Evolutionary conservation across 2,113 vertebrate genomes (phyloP), one percentile per base, ranked within the genome.

Genomic region (Nannospalax galili): DNA sequence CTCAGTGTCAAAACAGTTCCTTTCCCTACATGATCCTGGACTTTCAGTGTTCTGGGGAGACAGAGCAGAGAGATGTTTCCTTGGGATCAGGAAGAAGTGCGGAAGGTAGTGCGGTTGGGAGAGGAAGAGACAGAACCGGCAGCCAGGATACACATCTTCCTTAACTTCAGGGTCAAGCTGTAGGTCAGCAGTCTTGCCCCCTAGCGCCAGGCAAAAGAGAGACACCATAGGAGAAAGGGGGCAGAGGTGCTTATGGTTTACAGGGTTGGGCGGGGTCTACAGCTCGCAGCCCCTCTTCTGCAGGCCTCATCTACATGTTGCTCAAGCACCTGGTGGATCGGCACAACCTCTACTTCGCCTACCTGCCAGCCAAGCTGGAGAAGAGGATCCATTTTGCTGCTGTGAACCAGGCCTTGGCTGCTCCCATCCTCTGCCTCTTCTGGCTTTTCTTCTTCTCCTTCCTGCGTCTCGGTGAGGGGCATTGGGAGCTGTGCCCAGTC

Each of bases 381-480:
- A 98, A 98, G 77, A 98, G 98, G 86, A 99, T 99, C 91, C 99
- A 99, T 97, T 98, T 99, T 22, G 98, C 98, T 42, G 99, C 99
- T 7, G 99, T 99, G 96, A 99, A 98, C 96, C 99, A 99, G 98
- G 99, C 99, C 10, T 93, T 99, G 84, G 98, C 99, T 0, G 99
- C 99, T 0, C 99, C 99, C 65, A 99, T 99, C 96, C 99, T 99
- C 94, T 99, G 99, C 96, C 98, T 99, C 19, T 99, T 99, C 95
- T 99, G 99, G 99, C 99, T 99, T 32, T 99, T 98, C 84, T 99
- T 99, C 97, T 99, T 99, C 97, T 99, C 99, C 6, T 98, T 99
- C 80, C 98, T 99, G 84, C 97, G 99, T 52, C 98, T 99, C 93
- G 99, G 99, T 99, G 92, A 97, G 98, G 14, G 35, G 7, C 78